Evolutionary conservation across 2,888 invertebrate genomes (phyloP).

Genomic region (Gandaritis pyraliata): DNA sequence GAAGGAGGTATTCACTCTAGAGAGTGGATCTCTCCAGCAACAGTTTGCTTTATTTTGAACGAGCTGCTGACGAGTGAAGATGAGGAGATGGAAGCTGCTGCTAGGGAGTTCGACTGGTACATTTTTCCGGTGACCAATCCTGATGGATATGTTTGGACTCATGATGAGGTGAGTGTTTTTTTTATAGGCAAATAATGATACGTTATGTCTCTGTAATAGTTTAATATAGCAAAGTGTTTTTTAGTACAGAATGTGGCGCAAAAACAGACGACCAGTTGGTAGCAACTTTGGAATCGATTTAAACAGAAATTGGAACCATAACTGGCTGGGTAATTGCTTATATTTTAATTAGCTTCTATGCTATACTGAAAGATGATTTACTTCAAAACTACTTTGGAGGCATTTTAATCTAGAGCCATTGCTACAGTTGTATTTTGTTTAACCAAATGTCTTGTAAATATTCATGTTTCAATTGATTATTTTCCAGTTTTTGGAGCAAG

Average conservation of each 20-base stretch:
- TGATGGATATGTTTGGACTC: slow-evolving; percentile 88
- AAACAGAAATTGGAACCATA: slow-evolving; percentile 78
- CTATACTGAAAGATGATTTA: no score
- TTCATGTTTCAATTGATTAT: background rate
- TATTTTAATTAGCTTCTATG: no score
- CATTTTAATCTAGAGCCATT: no score
- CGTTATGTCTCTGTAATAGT: no score
- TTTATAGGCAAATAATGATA: no score
- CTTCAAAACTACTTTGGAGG: no score
- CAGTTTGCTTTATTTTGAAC: slow-evolving; percentile 87
- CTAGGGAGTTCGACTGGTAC: slow-evolving; percentile 89
- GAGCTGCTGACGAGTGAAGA: slow-evolving; percentile 86
- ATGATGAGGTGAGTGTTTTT: slow-evolving; percentile 83
- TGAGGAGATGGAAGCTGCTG: slow-evolving; percentile 77
- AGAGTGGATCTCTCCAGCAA: slow-evolving; percentile 90
- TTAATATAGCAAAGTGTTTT: no score
- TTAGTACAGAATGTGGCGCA: slow-evolving; percentile 89
- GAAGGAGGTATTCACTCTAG: slow-evolving; percentile 88
- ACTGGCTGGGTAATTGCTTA: slow-evolving; percentile 81
- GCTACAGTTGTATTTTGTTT: no score
- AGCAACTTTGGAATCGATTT: slow-evolving; percentile 87
- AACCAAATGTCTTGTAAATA: no score
- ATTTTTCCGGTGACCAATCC: slow-evolving; percentile 90
- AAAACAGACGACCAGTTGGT: slow-evolving; percentile 74
- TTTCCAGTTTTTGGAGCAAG: slow-evolving; percentile 68